These are phyloP conservation scores for Mnemiopsis leidyi DNA, from an alignment of 37 sponge, comb jelly and placozoan genomes.

Conservation along the genomic window DNA sequence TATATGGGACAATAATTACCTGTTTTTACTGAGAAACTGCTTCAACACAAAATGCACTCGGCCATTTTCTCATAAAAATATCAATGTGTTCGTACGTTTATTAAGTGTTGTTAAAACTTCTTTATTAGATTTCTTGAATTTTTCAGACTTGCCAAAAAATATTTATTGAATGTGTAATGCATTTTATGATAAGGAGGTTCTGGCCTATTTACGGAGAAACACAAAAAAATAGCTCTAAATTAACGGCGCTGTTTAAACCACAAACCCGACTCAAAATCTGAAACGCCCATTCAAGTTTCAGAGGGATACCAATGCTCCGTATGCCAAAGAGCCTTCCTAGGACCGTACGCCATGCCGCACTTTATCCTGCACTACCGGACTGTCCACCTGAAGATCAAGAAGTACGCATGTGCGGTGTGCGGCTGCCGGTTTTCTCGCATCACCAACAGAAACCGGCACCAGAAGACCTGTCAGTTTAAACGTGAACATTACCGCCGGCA, in stretches of 20 bases:
- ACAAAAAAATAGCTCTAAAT: no score
- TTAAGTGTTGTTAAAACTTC: not conserved
- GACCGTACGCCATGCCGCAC: not conserved
- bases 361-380: conserved; percentile 40
- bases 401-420: not conserved
- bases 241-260: no score
- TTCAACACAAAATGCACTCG: no score
- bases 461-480: not conserved
- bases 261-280: no score
- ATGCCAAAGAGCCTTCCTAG: not conserved
- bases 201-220: no score
- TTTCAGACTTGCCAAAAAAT: not conserved
- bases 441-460: conserved; percentile 45
- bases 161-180: no score
- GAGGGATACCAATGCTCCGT: not conserved
- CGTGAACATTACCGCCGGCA: no score
- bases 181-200: no score
- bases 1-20: no score
- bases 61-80: no score
- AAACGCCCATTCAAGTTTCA: not conserved
- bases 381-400: conserved; percentile 16
- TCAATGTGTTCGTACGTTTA: no score
- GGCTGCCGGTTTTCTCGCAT: not conserved
- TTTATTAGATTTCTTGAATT: not conserved
- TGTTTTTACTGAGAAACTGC: no score